Conservation (phyloP, 2,113 vertebrate genomes). For the Nycticorax nycticorax region DNA sequence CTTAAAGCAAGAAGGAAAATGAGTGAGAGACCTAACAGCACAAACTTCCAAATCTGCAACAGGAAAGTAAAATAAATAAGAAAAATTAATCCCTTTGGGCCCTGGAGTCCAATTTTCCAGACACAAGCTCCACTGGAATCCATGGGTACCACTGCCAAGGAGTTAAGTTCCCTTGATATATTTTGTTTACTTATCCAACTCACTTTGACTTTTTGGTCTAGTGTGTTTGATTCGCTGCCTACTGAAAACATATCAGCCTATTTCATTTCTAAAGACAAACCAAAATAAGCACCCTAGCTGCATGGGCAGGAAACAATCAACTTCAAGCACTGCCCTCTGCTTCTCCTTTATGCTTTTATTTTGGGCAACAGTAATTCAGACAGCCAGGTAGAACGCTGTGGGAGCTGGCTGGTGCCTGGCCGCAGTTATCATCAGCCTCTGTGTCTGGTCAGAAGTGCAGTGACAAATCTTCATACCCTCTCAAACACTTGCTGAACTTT, state of each 20-base stretch:
- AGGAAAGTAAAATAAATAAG: slow-evolving; percentile 56
- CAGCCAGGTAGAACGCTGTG: not conserved
- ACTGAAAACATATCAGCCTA: not conserved
- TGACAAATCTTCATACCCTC: not conserved
- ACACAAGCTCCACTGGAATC: slow-evolving; percentile 29
- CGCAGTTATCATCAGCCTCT: not conserved
- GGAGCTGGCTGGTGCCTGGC: not conserved
- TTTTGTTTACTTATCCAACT: slow-evolving; percentile 29
- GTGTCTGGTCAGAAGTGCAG: not conserved
- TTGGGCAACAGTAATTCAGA: not conserved
- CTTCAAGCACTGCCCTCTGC: not conserved
- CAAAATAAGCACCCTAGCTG: not conserved
- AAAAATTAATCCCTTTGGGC: slow-evolving; percentile 49
- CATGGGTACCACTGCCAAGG: slow-evolving; percentile 10
- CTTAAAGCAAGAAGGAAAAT: slow-evolving; percentile 5
- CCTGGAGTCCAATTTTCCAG: slow-evolving; percentile 30
- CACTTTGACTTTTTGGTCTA: slow-evolving; percentile 3
- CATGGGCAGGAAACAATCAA: not conserved
- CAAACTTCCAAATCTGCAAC: not conserved
- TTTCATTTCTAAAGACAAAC: slow-evolving; percentile 10
- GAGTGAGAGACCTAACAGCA: not conserved
- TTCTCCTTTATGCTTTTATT: not conserved
- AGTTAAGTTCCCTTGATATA: slow-evolving; percentile 6
- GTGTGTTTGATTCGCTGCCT: not conserved
- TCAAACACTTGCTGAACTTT: not conserved